Evolutionary conservation across 2,113 vertebrate genomes (phyloP), one percentile per base, ranked within the genome.

Genomic region (Athene cunicularia): DNA sequence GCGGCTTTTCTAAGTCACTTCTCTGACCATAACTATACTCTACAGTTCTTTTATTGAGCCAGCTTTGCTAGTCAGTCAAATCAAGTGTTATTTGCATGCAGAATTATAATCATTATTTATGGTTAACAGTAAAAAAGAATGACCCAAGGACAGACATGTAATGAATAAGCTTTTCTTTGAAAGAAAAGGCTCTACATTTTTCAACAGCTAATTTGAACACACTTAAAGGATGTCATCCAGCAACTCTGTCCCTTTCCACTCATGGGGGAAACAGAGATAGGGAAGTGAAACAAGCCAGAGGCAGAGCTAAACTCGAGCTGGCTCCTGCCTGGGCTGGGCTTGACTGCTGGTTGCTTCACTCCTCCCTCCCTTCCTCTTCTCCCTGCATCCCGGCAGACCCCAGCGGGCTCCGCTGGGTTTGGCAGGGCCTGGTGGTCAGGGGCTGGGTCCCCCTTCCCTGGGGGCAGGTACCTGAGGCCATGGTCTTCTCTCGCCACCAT

Each of bases 381-480:
- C n/a, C 6, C 52, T 10, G 17, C 26, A 35, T 41, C 70, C 87
- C 28, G 0, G 62, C 56, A 58, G 35, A 43, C 5, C 26, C 53
- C 3, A 5, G 27, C 4, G 4, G 47, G 14, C 15, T 60, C 30
- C 3, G 2, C 39, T 41, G 50, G 11, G 47, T 37, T 39, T 0
- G 0, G 39, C 39, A 73, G 35, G 30, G 49, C 19, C 9, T 1
- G 1, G 35, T 8, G 39, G 35, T 53, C 26, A 43, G 32, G 15
- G 37, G 5, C 27, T 18, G 27, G 6, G 32, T 35, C 8, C 22
- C 21, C 52, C 11, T 66, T 59, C n/a, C 23, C 19, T 3, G 7
- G 10, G 26, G 47, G 33, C 9, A 8, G 22, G 68, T 98, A 97
- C 98, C 98, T 97, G 97, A 63, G 90, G 93, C 97, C 97, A 93